Evolutionary conservation across 2,888 invertebrate species (phyloP).

Genomic region (Drosophila barbarae): DNA sequence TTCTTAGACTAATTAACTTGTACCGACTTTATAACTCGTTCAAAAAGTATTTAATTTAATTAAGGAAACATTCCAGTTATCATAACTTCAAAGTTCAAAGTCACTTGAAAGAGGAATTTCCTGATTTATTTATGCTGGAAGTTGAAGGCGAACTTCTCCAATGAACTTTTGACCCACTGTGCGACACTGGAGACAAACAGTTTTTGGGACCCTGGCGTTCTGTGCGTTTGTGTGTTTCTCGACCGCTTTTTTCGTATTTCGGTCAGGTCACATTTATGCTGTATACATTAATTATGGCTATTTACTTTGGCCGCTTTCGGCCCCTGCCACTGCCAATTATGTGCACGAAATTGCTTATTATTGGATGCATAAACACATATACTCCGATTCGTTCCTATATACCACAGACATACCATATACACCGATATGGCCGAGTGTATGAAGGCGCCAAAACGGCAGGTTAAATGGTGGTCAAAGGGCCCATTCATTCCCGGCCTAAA

Average conservation of each 20-base stretch:
- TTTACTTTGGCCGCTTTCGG: constrained; percentile 49
- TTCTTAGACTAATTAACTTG: not conserved
- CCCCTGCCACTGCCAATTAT: constrained; percentile 59
- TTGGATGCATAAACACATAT: constrained; percentile 56
- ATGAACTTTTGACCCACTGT: constrained; percentile 24
- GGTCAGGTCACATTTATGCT: constrained; percentile 72
- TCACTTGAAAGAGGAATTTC: not conserved
- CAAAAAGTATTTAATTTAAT: constrained; percentile 2
- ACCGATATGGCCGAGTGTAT: constrained; percentile 17
- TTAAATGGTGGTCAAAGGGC: constrained; percentile 64
- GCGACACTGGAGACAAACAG: constrained; percentile 55
- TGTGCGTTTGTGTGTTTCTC: constrained; percentile 15
- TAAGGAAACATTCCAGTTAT: too few relatives aligned
- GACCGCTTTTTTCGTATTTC: constrained; percentile 55
- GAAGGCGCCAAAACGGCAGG: constrained; percentile 50
- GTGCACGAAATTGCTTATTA: constrained; percentile 72
- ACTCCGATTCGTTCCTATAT: constrained; percentile 12
- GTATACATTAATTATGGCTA: constrained; percentile 73
- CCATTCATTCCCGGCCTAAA: constrained; percentile 59
- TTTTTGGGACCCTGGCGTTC: constrained; percentile 46
- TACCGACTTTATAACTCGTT: not conserved
- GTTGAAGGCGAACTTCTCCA: not conserved
- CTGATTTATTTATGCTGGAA: not conserved
- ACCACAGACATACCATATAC: constrained; percentile 6
- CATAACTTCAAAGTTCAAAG: not conserved